These are phyloP conservation scores for Lota lota DNA, from an alignment of 2,113 vertebrate genomes.

Conservation along the genomic window DNA sequence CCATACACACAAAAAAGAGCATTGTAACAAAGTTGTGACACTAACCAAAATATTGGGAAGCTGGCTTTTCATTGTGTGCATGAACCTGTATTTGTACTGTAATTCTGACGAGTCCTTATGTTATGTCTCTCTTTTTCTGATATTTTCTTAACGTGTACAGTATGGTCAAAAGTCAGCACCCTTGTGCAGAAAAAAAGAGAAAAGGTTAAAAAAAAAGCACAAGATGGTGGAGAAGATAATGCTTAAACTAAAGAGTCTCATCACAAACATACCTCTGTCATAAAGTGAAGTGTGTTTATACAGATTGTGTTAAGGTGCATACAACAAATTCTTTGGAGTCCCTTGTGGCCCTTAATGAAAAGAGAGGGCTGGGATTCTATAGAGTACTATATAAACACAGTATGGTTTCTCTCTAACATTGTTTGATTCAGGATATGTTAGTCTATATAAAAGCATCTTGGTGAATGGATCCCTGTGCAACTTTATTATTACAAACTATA, in stretches of 20 bases:
- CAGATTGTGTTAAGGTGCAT: background rate
- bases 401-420: background rate
- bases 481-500: background rate
- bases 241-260: background rate
- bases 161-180: constrained; percentile 25
- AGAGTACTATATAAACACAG: background rate
- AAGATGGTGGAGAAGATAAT: constrained; percentile 17
- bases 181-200: constrained; percentile 23
- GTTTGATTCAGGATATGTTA: constrained; percentile 14
- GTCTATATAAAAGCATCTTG: background rate
- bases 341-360: background rate
- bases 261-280: constrained; percentile 31
- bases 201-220: constrained; percentile 22
- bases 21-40: constrained; percentile 66
- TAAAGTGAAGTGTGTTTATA: background rate
- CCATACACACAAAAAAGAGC: constrained; percentile 61
- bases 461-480: too few relatives aligned
- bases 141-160: constrained; percentile 51
- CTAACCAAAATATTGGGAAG: constrained; percentile 72
- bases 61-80: constrained; percentile 77
- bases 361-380: background rate
- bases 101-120: constrained; percentile 59
- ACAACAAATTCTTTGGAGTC: background rate
- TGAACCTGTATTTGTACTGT: constrained; percentile 76
- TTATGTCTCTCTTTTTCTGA: constrained; percentile 42